Percentiles rank a stretch among this genome's conserved stretches.
These are phyloP conservation scores for Myioborus miniatus DNA, from an alignment of 2,797 vertebrate genomes.

Conservation along the genomic window DNA sequence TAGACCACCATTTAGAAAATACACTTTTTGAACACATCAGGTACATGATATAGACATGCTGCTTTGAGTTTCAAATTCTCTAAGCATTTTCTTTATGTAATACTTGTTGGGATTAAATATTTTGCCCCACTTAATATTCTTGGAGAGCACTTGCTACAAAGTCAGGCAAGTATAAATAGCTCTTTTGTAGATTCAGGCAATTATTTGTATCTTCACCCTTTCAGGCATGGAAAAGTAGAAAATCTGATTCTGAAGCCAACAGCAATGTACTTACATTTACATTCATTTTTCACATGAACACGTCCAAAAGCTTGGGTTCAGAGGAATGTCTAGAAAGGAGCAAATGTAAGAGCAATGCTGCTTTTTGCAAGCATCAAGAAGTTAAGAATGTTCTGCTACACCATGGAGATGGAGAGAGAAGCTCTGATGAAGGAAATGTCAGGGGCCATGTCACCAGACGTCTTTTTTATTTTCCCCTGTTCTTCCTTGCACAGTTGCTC, in stretches of 20 bases:
- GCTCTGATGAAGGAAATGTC: not conserved
- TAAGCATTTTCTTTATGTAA: not conserved
- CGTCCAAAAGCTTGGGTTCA: not conserved
- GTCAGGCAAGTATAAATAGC: not conserved
- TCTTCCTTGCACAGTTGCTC: not conserved
- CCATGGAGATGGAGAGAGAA: not conserved
- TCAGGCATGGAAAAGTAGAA: not conserved
- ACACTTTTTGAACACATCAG: not conserved
- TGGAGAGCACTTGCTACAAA: not conserved
- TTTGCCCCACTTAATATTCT: not conserved
- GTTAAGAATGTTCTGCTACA: not conserved
- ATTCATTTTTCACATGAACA: not conserved
- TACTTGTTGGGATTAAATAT: not conserved
- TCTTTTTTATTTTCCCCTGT: not conserved
- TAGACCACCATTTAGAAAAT: not conserved
- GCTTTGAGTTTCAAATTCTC: not conserved
- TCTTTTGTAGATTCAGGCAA: not conserved
- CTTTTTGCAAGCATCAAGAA: not conserved
- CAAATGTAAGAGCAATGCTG: not conserved
- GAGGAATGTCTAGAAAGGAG: not conserved
- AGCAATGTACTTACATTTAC: not conserved
- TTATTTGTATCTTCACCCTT: not conserved
- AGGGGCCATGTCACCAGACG: not conserved
- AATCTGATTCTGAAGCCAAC: not conserved
- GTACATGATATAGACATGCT: fast-evolving